phyloP scores from a whole-genome alignment of 1,140 invertebrate species.

The Macrobrachium nipponense region DNA sequence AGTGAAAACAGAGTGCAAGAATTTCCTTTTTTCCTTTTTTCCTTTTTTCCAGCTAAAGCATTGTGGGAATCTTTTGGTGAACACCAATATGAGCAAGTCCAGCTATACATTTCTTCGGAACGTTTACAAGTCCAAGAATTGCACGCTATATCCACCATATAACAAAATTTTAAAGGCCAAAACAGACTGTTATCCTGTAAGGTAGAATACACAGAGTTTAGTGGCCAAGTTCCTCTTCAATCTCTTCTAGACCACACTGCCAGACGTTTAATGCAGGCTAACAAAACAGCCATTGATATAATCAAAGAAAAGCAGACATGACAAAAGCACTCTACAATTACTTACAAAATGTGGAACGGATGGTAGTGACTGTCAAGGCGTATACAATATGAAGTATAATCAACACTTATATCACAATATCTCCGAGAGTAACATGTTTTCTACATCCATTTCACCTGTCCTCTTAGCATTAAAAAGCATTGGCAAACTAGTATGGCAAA shows the following conservation, averaged over 20 bases:
- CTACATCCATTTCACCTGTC: background rate
- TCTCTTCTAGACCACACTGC: slow-evolving; percentile 4
- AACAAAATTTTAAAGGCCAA: too few relatives aligned
- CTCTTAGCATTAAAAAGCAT: background rate
- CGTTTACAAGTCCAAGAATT: background rate
- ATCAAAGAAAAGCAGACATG: too few relatives aligned
- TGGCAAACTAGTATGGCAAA: background rate
- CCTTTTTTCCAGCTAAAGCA: background rate
- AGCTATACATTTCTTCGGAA: background rate
- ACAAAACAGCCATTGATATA: too few relatives aligned
- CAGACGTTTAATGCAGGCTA: background rate
- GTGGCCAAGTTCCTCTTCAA: background rate
- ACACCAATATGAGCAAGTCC: background rate
- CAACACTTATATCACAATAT: too few relatives aligned
- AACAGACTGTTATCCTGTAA: too few relatives aligned
- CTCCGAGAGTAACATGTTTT: background rate
- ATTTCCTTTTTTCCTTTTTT: background rate
- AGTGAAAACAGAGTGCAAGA: background rate
- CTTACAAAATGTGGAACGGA: too few relatives aligned
- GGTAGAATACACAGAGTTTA: background rate
- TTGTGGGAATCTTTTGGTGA: background rate
- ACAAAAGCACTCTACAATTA: too few relatives aligned
- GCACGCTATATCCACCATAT: too few relatives aligned
- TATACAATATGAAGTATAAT: too few relatives aligned
- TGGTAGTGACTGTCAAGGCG: too few relatives aligned